Base-by-base conservation (phyloP, 2,888 invertebrate genomes). In the Nasonia oneida region DNA sequence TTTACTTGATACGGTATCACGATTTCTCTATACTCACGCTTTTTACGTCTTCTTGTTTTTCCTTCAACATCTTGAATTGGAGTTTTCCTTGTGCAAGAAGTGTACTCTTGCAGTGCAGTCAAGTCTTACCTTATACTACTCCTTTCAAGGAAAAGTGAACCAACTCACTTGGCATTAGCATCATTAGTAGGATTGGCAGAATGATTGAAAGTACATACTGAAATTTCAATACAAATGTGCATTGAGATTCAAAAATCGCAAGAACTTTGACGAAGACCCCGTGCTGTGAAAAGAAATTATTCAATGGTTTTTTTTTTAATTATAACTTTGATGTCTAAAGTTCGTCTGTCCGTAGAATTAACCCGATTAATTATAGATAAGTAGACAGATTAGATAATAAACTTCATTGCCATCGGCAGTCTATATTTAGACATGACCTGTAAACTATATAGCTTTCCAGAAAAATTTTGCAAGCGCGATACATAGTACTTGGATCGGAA, bases 61-160 rank as follows among this genome's bases (percentile, higher is more conserved):
- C 81, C 84, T 84, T 84, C 71, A 76, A 84, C 10, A 23, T 29
- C 84, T 81, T 84, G 12, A 67, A 81, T 81, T 84, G 84, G 76
- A 70, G 57, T 81, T 81, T 77, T 81, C 73, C 77, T 81, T 73
- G 57, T 37, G 47, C 4, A 67, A 70, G 47, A 67, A 70, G 47
- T 81, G 18, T 37, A 47, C 10, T 53, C 57, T 33, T 39, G 15
- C 1, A 29, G 73, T 67, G 23, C 50, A 64, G 42, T 84, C 29
- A 71, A 73, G 78, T 29, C 33, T 57, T 42, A 15, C 5, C n/a
- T n/a, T 67, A 73, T 64, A 33, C 29, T 37, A 39, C 75, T 39
- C 53, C 29, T 42, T 80, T 76, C 42, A 75, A 80, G 75, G 75
- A 80, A 75, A 76, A 80, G 73, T 47, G 70, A 14, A 67, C 67